A percentile compares a stretch with the other conserved stretches of the same genome.
phyloP scores from a whole-genome alignment of 2,113 vertebrate genomes.

The Rostratula benghalensis region DNA sequence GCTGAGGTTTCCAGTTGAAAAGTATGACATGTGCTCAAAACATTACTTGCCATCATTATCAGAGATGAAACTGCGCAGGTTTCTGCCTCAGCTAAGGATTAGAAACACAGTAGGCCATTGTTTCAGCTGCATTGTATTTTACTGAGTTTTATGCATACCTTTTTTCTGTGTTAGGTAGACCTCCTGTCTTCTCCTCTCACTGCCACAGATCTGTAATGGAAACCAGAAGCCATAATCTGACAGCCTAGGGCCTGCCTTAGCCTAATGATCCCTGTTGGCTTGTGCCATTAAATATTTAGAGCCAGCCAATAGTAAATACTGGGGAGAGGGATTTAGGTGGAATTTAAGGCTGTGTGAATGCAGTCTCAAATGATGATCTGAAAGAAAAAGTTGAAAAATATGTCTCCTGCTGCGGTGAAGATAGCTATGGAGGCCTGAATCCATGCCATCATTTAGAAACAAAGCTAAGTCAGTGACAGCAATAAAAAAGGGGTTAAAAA shows the following conservation, averaged over 20 bases:
- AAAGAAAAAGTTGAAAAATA: neutral
- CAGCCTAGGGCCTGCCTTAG: neutral
- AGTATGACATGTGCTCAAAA: neutral
- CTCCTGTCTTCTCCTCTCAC: neutral
- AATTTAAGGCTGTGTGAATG: neutral
- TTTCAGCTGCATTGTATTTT: neutral
- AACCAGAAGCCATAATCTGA: neutral
- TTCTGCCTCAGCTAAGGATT: neutral
- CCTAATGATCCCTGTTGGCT: neutral
- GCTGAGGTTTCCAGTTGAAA: neutral
- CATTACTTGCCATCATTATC: neutral
- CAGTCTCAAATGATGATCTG: neutral
- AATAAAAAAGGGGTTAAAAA: constrained; percentile 71
- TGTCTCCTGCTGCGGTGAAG: constrained; percentile 18
- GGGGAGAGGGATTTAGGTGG: neutral
- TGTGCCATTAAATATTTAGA: neutral
- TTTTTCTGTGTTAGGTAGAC: neutral
- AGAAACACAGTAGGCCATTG: neutral
- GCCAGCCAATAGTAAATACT: neutral
- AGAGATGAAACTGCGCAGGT: neutral
- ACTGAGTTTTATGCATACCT: neutral
- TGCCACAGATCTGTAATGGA: neutral
- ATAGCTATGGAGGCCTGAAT: constrained; percentile 28
- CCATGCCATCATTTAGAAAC: constrained; percentile 61
- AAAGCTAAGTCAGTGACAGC: constrained; percentile 61